Evolutionary conservation across 2,113 vertebrate species (phyloP), one percentile per base, ranked within the genome.

Genomic region (Ovibos moschatus): DNA sequence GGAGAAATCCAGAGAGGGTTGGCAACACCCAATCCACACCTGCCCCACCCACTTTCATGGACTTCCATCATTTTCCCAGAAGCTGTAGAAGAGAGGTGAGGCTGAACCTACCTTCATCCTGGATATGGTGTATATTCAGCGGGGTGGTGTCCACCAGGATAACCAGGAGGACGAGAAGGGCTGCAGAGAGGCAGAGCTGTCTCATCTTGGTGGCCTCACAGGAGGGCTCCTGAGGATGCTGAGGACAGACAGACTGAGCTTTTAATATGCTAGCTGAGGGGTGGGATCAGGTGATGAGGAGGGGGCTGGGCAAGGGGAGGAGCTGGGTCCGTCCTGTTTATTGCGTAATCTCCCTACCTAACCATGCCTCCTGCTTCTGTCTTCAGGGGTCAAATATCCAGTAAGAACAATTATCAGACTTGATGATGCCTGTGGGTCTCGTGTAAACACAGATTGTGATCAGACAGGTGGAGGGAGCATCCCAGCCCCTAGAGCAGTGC

Each of bases 101-200:
- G 14, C 25, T 6, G 25, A 14, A 45, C 53, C 88, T 21, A 81
- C 50, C 28, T 15, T 0, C 11, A 11, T 8, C 25, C 45, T 17
- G 36, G 33, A 19, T 7, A 3, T 11, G n/a, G 36, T 40, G 19
- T 71, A 45, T n/a, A 10, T 33, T 3, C 12, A 15, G 2, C 0
- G 30, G 71, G 40, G 21, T 30, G 12, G 33, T 4, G 15, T 14
- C n/a, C 51, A 36, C 79, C 64, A 83, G 21, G 11, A 12, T 23
- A 30, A 30, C 62, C 55, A 85, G 53, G 50, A 86, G 55, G 45
- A 33, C 3, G 0, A 85, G 51, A 7, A 58, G 76, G 7, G 36
- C 19, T 23, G 10, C 1, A 2, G 33, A 87, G 67, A 91, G 67
- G n/a, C 40, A 36, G 43, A 60, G 45, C 16, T 0, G 19, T 7